Base-by-base conservation (phyloP, 2,113 vertebrate genomes). In the Sinocyclocheilus grahami region DNA sequence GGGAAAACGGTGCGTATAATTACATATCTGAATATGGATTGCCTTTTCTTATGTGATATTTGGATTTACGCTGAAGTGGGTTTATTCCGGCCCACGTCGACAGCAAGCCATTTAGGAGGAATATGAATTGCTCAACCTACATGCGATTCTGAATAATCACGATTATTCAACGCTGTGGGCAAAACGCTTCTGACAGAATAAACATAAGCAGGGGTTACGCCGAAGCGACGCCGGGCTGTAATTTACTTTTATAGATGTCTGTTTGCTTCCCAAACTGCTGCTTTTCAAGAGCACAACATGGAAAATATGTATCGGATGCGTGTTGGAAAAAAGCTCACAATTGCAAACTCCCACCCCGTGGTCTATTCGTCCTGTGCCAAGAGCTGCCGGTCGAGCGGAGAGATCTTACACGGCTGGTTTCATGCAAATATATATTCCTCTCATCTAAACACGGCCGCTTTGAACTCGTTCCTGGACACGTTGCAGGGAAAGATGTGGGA, bases 331-430 rank as follows among this genome's bases (percentile, higher is more conserved):
- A 51, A 33, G 16, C 63, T 67, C 33, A 78, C 13, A 62, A 88
- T 53, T 30, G 80, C 16, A 69, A 48, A 51, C 85, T 85, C 82
- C 69, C 72, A 86, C 85, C 71, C 67, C 58, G 27, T 78, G 74
- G 62, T 86, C 30, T 78, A 72, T 88, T 89, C 39, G 81, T 78
- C 48, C 33, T 30, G 67, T 24, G 58, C 78, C 84, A 87, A 81
- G 69, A 90, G 72, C 55, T 67, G 46, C 63, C 58, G 87, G 84
- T 83, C 74, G 86, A 86, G 88, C 89, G 83, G 80, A 84, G 86
- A 85, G 89, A 88, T 84, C 84, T 86, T 86, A 80, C 37, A 86
- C 39, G 37, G 39, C 39, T 39, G 39, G 39, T 39, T 39, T 39
- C 4, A 86, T 86, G 62, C 65, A 82, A 82, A 85, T 86, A 75